phyloP scores from a whole-genome alignment of 2,888 invertebrate species.

The Chorisops tibialis region DNA sequence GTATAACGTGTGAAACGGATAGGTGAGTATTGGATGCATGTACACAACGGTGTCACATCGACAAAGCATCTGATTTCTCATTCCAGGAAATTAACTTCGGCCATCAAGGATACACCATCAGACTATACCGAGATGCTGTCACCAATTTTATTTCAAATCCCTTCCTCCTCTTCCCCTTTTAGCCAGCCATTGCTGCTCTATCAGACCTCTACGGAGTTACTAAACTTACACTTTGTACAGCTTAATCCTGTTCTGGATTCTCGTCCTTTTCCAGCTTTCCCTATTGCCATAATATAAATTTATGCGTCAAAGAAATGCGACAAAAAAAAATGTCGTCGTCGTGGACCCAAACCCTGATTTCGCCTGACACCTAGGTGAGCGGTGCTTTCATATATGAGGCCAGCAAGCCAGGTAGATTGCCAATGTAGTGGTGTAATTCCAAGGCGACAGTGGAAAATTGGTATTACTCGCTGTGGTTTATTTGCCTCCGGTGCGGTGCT shows the following conservation, averaged over 20 bases:
- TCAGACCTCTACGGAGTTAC: neutral
- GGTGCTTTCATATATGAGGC: neutral
- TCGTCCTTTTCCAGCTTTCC: neutral
- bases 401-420: neutral
- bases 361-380: neutral
- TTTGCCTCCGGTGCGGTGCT: neutral
- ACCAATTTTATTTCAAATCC: too few species aligned
- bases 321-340: neutral
- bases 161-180: too few species aligned
- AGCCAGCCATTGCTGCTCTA: too few species aligned
- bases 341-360: neutral
- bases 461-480: slow-evolving; percentile 3
- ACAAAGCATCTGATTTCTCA: too few species aligned
- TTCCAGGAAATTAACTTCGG: too few species aligned
- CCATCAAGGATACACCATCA: too few species aligned
- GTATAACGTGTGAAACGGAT: too few species aligned
- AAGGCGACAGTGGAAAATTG: slow-evolving; percentile 12
- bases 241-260: slow-evolving; percentile 1
- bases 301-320: slow-evolving; percentile 1
- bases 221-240: neutral
- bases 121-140: too few species aligned
- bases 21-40: too few species aligned
- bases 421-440: slow-evolving; percentile 5
- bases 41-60: too few species aligned
- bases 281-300: slow-evolving; percentile 5